Evolutionary conservation across 2,797 vertebrate species (phyloP), one percentile per base, ranked within the genome.

Genomic region (Helostoma temminkii): DNA sequence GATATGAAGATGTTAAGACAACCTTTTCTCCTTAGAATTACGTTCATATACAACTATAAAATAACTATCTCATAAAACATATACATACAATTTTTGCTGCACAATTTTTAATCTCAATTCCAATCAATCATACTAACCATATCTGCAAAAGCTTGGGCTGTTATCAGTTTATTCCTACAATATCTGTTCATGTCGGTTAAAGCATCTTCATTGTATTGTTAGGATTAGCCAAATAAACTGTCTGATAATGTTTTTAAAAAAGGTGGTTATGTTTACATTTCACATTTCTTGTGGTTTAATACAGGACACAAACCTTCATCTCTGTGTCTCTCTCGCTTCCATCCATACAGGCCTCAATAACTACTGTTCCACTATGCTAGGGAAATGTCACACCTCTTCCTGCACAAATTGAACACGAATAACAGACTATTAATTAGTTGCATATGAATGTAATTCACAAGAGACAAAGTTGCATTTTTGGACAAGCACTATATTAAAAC

Each of bases 11-110:
- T 80, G 50, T 77, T 74, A 74, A 83, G 80, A 49, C 78, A 80
- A 78, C 78, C 68, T 71, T 69, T 74, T 83, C 81, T 86, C 81
- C 78, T 85, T 59, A 72, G 66, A 76, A 28, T 71, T 78, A 79
- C 58, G 50, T 71, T 81, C 66, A 61, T 41, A 59, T 78, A 25
- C 48, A 71, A 16, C 62, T 37, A 1, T 42, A 3, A 3, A 34
- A 34, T 34, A 11, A 34, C 14, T 9, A 30, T 30, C 30, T 30
- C 7, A 30, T 2, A 30, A 30, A 30, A 30, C 4, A 30, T 9
- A 30, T 8, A 30, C 30, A 30, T 9, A 30, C n/a, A n/a, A n/a
- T n/a, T n/a, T n/a, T n/a, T n/a, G 30, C 10, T 30, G 30, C 8
- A 30, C 30, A 30, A 30, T 30, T 30, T 30, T 30, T 2, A 30